phyloP scores from a whole-genome alignment of 2,113 vertebrate species.

The Acrocephalus kingi region DNA sequence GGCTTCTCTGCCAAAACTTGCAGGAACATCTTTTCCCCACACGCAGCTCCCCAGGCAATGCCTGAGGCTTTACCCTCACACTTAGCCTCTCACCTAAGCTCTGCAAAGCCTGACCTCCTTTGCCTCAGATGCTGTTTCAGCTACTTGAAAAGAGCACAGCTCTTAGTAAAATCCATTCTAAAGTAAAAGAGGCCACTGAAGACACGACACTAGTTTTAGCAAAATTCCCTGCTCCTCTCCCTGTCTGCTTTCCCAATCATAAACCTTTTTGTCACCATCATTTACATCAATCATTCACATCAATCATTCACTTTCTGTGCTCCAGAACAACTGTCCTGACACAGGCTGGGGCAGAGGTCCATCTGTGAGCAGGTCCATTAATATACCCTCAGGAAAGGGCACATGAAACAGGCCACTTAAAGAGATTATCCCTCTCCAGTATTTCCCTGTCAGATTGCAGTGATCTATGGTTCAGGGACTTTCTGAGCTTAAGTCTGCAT shows the following conservation, averaged over 20 bases:
- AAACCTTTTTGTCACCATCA: neutral
- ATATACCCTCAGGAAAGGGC: neutral
- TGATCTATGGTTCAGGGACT: neutral
- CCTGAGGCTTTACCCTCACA: neutral
- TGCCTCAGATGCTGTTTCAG: neutral
- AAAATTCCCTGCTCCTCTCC: neutral
- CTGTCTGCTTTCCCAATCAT: neutral
- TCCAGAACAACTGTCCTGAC: neutral
- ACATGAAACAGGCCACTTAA: neutral
- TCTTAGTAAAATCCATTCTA: neutral
- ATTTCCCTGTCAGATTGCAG: neutral
- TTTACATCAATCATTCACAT: neutral
- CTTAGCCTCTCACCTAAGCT: neutral
- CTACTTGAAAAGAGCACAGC: neutral
- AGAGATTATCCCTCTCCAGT: neutral
- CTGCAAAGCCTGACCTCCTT: slow-evolving; percentile 16
- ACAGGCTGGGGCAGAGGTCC: neutral
- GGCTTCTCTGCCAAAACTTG: neutral
- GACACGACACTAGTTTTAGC: neutral
- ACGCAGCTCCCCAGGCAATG: neutral
- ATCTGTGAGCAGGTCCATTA: neutral
- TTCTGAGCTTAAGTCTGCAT: neutral
- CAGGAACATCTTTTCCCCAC: neutral
- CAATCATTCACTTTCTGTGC: neutral
- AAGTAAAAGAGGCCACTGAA: neutral